Evolutionary conservation across 2,797 vertebrate species (phyloP), one percentile per base, ranked within the genome.

Genomic region (Champsocephalus esox): DNA sequence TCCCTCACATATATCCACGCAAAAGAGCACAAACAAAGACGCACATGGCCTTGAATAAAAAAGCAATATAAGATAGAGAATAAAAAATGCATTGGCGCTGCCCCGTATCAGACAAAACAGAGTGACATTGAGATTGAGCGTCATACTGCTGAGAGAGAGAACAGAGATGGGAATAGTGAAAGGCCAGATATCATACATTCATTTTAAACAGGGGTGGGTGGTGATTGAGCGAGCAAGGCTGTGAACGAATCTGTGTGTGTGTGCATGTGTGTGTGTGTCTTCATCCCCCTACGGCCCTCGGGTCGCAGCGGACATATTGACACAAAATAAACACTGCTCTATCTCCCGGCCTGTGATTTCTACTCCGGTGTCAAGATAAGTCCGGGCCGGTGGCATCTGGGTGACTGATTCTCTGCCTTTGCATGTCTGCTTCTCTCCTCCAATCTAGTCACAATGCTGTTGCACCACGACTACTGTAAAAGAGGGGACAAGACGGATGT

Each of bases 341-440:
- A 93, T 94, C 93, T 93, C 81, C 77, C 77, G 58, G 81, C 79
- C 84, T 88, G 82, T 89, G 91, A 93, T 93, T 94, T 90, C 90
- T 86, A 92, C 93, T 92, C 90, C 73, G 48, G 92, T 93, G 93
- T 95, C 92, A 92, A 95, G 93, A 95, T 95, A 95, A 93, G 89
- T 90, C 85, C 61, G 82, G 90, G 83, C 89, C 78, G 44, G 81
- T 84, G 88, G 92, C 91, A 49, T 74, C 38, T 38, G 34, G 34
- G 8, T 46, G 5, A 21, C 65, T 10, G 55, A 34, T 74, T 59
- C 54, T 60, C 58, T 19, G 43, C 16, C 48, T 38, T 45, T 76
- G 46, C 11, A 32, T 48, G 16, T 44, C 43, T 14, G 34, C 11
- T 55, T 69, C 52, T 11, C 51, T 51, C 48, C 21, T 49, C 41